Evolutionary conservation across 2,797 vertebrate species (phyloP).

Genomic region (Darevskia mixta): DNA sequence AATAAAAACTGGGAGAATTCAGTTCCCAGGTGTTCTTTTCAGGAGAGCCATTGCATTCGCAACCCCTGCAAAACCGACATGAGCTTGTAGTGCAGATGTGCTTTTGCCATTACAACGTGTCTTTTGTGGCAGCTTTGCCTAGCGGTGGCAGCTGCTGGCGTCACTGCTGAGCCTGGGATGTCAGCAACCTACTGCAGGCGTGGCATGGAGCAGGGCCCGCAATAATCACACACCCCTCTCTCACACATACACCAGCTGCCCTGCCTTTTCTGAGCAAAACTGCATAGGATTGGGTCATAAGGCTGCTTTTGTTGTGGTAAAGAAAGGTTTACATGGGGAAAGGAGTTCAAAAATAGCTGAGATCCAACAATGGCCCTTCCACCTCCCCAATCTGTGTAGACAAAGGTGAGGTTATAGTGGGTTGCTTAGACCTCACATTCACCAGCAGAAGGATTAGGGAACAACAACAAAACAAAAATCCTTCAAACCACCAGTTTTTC

Average conservation of each 20-base stretch:
- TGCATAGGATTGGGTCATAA: slow-evolving; percentile 13
- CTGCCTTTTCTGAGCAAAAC: background rate
- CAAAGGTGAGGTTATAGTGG: slow-evolving; percentile 82
- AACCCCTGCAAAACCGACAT: background rate
- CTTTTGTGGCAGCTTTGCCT: background rate
- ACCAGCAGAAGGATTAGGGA: slow-evolving; percentile 83
- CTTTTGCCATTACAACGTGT: background rate
- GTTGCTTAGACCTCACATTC: slow-evolving; percentile 86
- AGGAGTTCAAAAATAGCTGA: slow-evolving; percentile 66
- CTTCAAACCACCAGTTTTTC: slow-evolving; percentile 84
- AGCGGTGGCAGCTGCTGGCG: background rate
- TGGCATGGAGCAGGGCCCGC: background rate
- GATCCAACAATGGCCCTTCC: slow-evolving; percentile 70
- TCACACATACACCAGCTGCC: background rate
- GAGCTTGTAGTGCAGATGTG: background rate
- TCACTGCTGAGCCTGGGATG: background rate
- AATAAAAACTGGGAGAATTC: background rate
- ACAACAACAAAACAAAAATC: slow-evolving; percentile 72
- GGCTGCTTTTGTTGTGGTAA: slow-evolving; percentile 63
- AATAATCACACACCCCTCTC: background rate
- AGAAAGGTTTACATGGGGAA: slow-evolving; percentile 70
- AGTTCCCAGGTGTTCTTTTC: background rate
- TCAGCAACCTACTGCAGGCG: background rate
- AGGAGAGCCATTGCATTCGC: background rate
- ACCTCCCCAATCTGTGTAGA: slow-evolving; percentile 74